Evolutionary conservation across 2,797 vertebrate genomes (phyloP).

Genomic region (Numenius phaeopus): DNA sequence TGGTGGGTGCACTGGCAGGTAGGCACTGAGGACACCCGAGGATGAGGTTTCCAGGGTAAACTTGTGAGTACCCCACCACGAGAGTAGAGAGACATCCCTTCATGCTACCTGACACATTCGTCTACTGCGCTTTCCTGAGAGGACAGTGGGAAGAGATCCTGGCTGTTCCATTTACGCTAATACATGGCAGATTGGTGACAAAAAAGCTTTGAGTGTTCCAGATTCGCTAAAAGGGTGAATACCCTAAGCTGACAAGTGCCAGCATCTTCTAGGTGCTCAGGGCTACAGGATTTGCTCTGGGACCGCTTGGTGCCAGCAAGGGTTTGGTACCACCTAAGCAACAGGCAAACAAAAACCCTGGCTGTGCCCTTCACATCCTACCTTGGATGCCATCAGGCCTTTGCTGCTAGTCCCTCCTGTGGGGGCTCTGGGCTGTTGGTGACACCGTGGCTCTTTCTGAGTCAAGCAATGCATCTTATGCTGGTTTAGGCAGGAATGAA

Average conservation of each 20-base stretch:
- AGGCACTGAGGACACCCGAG: fast-evolving
- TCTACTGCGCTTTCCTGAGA: neutral
- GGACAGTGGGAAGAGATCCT: neutral
- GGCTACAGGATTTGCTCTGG: neutral
- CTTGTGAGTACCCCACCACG: neutral
- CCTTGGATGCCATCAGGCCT: neutral
- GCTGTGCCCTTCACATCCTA: neutral
- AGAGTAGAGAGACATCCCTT: neutral
- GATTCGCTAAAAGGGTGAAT: neutral
- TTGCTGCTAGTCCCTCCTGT: neutral
- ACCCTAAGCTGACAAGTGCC: neutral
- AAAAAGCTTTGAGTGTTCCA: neutral
- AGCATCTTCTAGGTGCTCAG: neutral
- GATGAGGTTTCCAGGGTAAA: neutral
- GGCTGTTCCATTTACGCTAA: neutral
- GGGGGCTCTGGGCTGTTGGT: neutral
- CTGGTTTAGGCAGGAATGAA: neutral
- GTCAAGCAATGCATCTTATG: fast-evolving
- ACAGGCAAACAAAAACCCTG: neutral
- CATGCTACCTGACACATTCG: neutral
- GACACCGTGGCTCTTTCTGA: neutral
- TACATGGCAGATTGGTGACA: neutral
- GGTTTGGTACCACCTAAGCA: neutral
- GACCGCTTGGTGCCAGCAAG: neutral
- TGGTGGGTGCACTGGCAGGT: neutral